phyloP scores from a whole-genome alignment of 2,888 invertebrate species.

The Patella ulyssiponensis region DNA sequence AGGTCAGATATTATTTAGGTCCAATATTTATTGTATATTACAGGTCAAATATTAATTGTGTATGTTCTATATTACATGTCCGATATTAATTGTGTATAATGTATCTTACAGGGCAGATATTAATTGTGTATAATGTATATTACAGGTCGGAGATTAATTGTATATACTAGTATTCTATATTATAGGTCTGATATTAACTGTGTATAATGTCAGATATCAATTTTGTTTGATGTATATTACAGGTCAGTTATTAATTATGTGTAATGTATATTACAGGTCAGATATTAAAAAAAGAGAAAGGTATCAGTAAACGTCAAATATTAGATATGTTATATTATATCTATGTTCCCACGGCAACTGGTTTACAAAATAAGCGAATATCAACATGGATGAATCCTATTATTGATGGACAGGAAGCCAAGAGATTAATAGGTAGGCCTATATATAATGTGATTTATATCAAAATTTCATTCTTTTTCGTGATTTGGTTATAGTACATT shows the following conservation, averaged over 20 bases:
- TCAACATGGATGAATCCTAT: conserved; percentile 72
- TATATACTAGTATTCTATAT: conserved; percentile 32
- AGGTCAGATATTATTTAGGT: too few relatives aligned
- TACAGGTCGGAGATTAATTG: too few relatives aligned
- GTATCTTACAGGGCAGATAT: too few relatives aligned
- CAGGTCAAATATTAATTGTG: too few relatives aligned
- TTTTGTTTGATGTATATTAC: too few relatives aligned
- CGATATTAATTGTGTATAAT: too few relatives aligned
- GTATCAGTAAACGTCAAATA: conserved; percentile 63
- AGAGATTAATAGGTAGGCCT: conserved; percentile 62
- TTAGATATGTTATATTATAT: conserved; percentile 69
- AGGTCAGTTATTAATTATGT: too few relatives aligned
- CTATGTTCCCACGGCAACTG: conserved; percentile 66
- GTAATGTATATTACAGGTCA: conserved; percentile 24
- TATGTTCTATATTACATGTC: too few relatives aligned
- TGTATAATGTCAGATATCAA: conserved; percentile 27
- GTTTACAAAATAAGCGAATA: conserved; percentile 57
- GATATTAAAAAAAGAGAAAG: conserved; percentile 44
- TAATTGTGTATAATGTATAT: too few relatives aligned
- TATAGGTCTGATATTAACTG: conserved; percentile 57
- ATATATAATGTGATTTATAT: neutral
- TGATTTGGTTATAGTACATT: too few relatives aligned
- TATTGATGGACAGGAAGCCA: conserved; percentile 69
- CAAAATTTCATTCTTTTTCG: too few relatives aligned
- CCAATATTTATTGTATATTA: too few relatives aligned